Evolutionary conservation across 2,888 invertebrate species (phyloP).

Genomic region (Leptopilina myrica): DNA sequence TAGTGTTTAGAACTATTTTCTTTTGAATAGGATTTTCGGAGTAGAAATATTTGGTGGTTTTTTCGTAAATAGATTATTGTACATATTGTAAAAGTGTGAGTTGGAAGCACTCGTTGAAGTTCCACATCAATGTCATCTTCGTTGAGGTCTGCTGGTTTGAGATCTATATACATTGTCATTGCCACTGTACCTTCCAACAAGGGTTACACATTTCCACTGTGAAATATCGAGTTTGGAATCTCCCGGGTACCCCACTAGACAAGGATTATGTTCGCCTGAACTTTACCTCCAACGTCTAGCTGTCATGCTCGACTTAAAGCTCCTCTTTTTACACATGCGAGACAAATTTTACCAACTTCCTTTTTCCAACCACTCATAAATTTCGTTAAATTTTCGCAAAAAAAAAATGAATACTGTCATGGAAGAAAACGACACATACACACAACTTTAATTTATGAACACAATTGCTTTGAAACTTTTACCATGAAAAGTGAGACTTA

Average conservation of each 20-base stretch:
- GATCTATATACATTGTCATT: conserved; percentile 61
- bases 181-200: conserved; percentile 60
- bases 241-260: conserved; percentile 51
- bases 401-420: too few species aligned
- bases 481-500: too few species aligned
- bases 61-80: too few species aligned
- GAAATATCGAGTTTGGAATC: conserved; percentile 60
- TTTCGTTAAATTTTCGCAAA: too few species aligned
- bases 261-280: conserved; percentile 59
- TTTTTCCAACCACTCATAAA: too few species aligned
- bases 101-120: conserved; percentile 57
- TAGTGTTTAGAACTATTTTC: too few species aligned
- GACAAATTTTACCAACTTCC: background rate
- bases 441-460: background rate
- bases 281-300: conserved; percentile 51
- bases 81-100: background rate
- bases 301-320: conserved; percentile 10
- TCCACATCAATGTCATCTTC: conserved; percentile 47
- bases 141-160: conserved; percentile 76
- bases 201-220: conserved; percentile 55
- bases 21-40: too few species aligned
- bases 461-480: too few species aligned
- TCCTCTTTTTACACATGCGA: background rate
- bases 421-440: background rate
- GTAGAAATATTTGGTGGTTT: too few species aligned